Base-by-base conservation (phyloP, 2,888 invertebrate genomes). In the Leptothorax acervorum region DNA sequence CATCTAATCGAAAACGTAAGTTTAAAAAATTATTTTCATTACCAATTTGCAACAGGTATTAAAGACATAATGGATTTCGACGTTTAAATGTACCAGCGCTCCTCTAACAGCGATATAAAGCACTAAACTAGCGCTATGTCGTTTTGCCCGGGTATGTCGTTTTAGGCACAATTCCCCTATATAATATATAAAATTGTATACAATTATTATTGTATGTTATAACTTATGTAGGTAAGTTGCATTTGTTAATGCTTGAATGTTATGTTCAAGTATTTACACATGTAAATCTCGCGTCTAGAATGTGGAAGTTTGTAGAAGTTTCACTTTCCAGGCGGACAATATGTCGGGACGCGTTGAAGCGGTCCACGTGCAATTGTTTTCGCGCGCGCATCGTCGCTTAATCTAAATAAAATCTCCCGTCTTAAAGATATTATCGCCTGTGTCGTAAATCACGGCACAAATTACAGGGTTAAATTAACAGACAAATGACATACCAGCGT, bases 361-460 rank as follows among this genome's bases (percentile, higher is more conserved):
- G 60, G 12, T 53, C 18, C n/a, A 35, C 4, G 18, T 65, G 18
- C 45, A 65, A 65, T 39, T 76, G 23, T 65, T 53, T 65, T 65
- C 9, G n/a, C 1, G 4, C 18, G n/a, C 65, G 65, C 65, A 28
- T 3, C 39, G 57, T 60, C 39, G 3, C 8, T 53, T 28, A 55
- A 76, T 76, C 39, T 76, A 66, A 76, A 42, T 51, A 42, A 76
- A 76, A 76, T 66, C 48, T 55, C 35, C 8, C 60, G 18, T 48
- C 57, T 71, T 70, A 68, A 39, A 31, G 57, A 57, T n/a, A 70
- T 70, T 68, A 45, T 78, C 31, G 39, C n/a, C 55, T 5, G 23
- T 39, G 28, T 71, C 71, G 48, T 62, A 81, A 71, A 79, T 62
- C 60, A 28, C 18, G 48, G 35, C 9, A 4, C 18, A 48, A 68